Evolutionary conservation across 2,113 vertebrate species (phyloP), one percentile per base, ranked within the genome.

Genomic region (Hemichromis elongatus): DNA sequence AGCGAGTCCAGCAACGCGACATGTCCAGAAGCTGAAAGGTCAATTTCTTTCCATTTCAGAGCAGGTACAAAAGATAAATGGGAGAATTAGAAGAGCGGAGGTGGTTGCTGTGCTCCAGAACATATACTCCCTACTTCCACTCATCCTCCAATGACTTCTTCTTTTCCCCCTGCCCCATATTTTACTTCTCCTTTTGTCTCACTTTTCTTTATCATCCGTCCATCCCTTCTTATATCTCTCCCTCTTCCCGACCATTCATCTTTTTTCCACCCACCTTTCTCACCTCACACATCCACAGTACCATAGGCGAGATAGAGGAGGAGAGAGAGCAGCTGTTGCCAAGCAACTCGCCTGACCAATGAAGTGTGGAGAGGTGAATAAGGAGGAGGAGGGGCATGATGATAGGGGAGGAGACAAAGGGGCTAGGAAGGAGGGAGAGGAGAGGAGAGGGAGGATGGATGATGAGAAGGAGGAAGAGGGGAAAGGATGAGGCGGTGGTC

Each of bases 321-420:
- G 79, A 55, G 55, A 57, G 66, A 81, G 75, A 78, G 59, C 63
- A 79, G 83, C 85, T 91, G 92, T 92, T 92, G 88, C 93, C 70
- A 80, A 28, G 93, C 93, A 94, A 94, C 92, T 68, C 0, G 1
- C 37, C 78, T 90, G 87, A 87, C 92, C 90, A 87, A 26, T 33
- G 78, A 86, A 52, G 59, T 88, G 82, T 78, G 87, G 84, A 79
- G 79, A 80, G 52, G 81, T 18, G 42, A 59, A 35, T 61, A 11
- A 75, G 45, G 70, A 33, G 70, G 6, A 52, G 57, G 37, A 26
- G 70, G 53, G 59, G 26, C 30, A 54, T 40, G 18, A 19, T 35
- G 80, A 28, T 50, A 19, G 40, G 12, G 19, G 50, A 52, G 54
- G 75, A 42, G 63, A 55, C 61, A 54, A 26, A 50, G 37, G 28